Evolutionary conservation across 2,113 vertebrate genomes (phyloP).

Genomic region (Okapia johnstoni): DNA sequence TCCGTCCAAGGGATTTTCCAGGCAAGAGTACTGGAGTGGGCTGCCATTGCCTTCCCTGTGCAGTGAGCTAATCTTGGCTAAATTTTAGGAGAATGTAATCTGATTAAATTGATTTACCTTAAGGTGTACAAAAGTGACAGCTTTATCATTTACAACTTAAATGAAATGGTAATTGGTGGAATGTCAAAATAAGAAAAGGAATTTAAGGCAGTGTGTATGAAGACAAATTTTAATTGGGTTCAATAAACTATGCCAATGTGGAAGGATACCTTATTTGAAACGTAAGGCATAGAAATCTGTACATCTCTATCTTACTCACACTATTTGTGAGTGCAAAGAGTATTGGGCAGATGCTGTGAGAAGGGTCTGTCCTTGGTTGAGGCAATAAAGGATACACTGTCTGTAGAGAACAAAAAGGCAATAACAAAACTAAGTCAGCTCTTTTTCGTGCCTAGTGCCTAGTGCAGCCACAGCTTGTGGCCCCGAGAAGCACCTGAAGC

Average conservation of each 20-base stretch:
- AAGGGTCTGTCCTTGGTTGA: not conserved
- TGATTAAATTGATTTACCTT: not conserved
- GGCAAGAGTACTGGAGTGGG: too few species aligned
- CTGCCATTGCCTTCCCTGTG: not conserved
- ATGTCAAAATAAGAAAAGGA: not conserved
- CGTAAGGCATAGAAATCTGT: not conserved
- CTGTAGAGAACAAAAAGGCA: not conserved
- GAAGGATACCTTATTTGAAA: not conserved
- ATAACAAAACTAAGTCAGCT: not conserved
- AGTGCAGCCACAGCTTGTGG: not conserved
- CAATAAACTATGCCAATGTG: not conserved
- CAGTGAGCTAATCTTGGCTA: not conserved
- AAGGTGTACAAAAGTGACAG: not conserved
- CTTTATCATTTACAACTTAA: not conserved
- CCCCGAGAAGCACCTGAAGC: not conserved
- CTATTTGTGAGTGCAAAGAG: not conserved
- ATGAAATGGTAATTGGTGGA: not conserved
- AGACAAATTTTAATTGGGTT: not conserved
- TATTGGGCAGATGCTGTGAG: not conserved
- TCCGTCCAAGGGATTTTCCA: too few species aligned
- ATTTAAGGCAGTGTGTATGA: not conserved
- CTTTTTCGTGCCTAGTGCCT: not conserved
- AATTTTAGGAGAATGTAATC: not conserved
- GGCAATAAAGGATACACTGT: not conserved
- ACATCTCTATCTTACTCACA: not conserved